Base-by-base conservation (phyloP, 2,888 invertebrate genomes). In the Sinhomidia bicolor region DNA sequence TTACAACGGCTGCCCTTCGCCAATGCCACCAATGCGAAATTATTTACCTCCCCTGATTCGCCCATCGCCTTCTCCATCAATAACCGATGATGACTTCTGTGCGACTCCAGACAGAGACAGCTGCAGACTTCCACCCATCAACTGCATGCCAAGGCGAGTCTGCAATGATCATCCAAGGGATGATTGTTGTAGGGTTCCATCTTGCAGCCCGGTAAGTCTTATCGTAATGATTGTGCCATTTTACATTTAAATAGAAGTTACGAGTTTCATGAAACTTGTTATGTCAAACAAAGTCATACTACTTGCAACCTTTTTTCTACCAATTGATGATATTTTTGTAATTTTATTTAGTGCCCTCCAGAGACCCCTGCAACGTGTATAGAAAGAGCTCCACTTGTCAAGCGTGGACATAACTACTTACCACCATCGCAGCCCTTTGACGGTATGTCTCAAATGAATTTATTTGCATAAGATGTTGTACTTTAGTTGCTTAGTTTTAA, bases 381-480 rank as follows among this genome's bases (percentile, higher is more conserved):
- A 1, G 80, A 80, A 44, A 36, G 62, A 62, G 12, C 32, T 26
- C 44, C 20, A 14, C 80, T n/a, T 2, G 20, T 80, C 20, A 80
- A 80, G 44, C 62, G 10, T 0, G 9, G 0, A 20, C n/a, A 80
- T 1, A 62, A 3, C 1, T 80, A 80, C 10, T 29, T 62, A 23
- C 80, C 80, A 54, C 80, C 80, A 57, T 60, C 44, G 23, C 44
- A 44, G 17, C 85, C 88, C 0, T 91, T 91, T 36, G 84, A 78
- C 0, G 86, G 87, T 82, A 74, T n/a, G n/a, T n/a, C n/a, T n/a
- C n/a, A n/a, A n/a, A n/a, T n/a, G n/a, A n/a, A n/a, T n/a, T n/a
- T n/a, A n/a, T n/a, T n/a, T n/a, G n/a, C n/a, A n/a, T n/a, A n/a
- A n/a, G n/a, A 54, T 14, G 51, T 62, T 79, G 4, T 68, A 47